Conservation (phyloP, 1,140 invertebrate species). For the Drosophila takahashii region DNA sequence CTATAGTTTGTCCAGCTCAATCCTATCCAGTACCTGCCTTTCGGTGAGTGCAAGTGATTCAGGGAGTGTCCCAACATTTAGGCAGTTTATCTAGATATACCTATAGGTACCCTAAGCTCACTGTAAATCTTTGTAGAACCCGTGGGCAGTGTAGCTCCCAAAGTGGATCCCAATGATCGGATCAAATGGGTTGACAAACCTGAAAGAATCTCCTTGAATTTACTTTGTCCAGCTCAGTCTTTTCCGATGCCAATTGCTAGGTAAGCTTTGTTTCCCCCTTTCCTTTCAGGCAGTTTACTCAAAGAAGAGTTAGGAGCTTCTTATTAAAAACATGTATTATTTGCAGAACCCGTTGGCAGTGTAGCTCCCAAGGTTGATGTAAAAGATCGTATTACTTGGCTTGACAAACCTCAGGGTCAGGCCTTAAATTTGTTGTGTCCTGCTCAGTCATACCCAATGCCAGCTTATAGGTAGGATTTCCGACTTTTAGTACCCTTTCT, state of each 20-base stretch:
- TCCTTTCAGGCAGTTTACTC: slow-evolving; percentile 49
- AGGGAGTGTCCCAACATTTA: slow-evolving; percentile 10
- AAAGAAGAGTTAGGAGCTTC: too few relatives aligned
- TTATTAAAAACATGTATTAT: neutral
- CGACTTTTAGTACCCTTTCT: slow-evolving; percentile 78
- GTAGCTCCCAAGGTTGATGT: slow-evolving; percentile 88
- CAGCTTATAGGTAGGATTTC: slow-evolving; percentile 86
- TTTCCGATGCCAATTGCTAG: slow-evolving; percentile 88
- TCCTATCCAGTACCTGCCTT: slow-evolving; percentile 87
- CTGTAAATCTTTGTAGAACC: slow-evolving; percentile 87
- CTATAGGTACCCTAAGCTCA: neutral
- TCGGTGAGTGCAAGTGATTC: slow-evolving; percentile 85
- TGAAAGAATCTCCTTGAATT: slow-evolving; percentile 75
- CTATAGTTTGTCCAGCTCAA: slow-evolving; percentile 88
- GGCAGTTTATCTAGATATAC: slow-evolving; percentile 23
- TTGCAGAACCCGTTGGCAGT: slow-evolving; percentile 86
- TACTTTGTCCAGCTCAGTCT: slow-evolving; percentile 88
- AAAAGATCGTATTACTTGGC: slow-evolving; percentile 87
- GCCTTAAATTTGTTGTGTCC: slow-evolving; percentile 85
- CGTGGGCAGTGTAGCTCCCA: slow-evolving; percentile 90
- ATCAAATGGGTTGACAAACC: slow-evolving; percentile 71
- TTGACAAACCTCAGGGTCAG: slow-evolving; percentile 85
- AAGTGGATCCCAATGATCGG: slow-evolving; percentile 89
- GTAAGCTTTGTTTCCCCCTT: slow-evolving; percentile 76
- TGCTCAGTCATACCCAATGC: slow-evolving; percentile 89